Evolutionary conservation across 2,888 invertebrate species (phyloP), one percentile per base, ranked within the genome.

Genomic region (Drosophila phalerata): DNA sequence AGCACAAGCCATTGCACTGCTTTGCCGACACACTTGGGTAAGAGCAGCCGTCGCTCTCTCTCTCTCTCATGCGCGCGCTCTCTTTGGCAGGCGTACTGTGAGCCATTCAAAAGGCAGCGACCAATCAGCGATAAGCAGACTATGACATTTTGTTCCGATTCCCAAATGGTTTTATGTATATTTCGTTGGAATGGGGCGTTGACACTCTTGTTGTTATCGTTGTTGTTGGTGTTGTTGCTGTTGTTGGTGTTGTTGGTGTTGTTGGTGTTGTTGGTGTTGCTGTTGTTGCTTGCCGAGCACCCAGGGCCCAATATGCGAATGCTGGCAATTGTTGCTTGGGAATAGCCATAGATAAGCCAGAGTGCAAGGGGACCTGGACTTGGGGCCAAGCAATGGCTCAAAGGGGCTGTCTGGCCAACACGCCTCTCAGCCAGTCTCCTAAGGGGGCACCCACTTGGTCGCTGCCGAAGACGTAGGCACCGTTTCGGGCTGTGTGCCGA

Each of bases 51-150:
- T 8, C 42, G 51, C 49, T 45, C 77, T 73, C 77, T 68, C 77
- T 73, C 77, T 70, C 51, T 28, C 47, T 56, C 62, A 57, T 58
- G n/a, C 15, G 22, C n/a, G 49, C 63, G 51, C 52, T 51, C 78
- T 75, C 74, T 81, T 71, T 70, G 69, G 53, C 55, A 65, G 45
- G 60, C 68, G 68, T 72, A 73, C 13, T 69, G 62, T 38, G 57
- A 65, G 42, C 73, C 81, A 79, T 66, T 68, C 62, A 49, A 22
- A 52, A 30, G 62, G 66, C 72, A 60, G 22, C 49, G 53, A 57
- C 90, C 90, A 90, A 90, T 90, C 88, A 70, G 70, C 61, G 69
- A 9, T n/a, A 53, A n/a, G 82, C 75, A 73, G 61, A 68, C 80
- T 77, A 77, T 75, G 88, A 74, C 77, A 85, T 75, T 81, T 85